Evolutionary conservation across 2,113 vertebrate species (phyloP), one percentile per base, ranked within the genome.

Genomic region (Benitochromis conjunctus): DNA sequence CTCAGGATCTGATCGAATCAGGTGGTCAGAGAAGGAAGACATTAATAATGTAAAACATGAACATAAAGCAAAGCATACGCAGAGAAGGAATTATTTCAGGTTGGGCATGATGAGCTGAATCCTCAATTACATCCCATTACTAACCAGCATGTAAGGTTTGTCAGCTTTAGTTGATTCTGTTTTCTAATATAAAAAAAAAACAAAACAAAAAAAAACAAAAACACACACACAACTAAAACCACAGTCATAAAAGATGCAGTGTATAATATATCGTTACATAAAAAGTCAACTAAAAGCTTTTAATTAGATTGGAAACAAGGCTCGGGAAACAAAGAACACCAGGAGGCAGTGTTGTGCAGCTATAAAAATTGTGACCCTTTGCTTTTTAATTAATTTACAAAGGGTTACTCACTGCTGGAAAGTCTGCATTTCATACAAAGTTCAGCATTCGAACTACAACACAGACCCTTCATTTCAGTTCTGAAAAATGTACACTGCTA

Each of bases 41-140:
- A 81, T 92, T 80, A 93, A 92, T 90, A 83, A 94, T 92, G 55
- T 53, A 93, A 77, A 31, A 77, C 48, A 83, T 36, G 11, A 71
- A 53, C 43, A 79, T 81, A 38, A 31, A 5, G 64, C 5, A 79
- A 78, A 55, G 29, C 34, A 56, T 54, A 24, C 5, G 79, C 6
- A 62, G 16, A 48, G 12, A 80, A 14, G 24, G 9, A 60, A 48
- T 21, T 9, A 80, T 79, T 56, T 71, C 58, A 58, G 26, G 7
- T 48, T 19, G 3, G 10, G 48, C 29, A 29, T 6, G 1, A 26
- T 71, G 66, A 71, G 21, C 19, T 60, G 16, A 43, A 55, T 29
- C 54, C 34, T 31, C 69, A 74, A 46, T 71, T 71, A 71, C 24
- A 74, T 64, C 24, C 5, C 43, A 12, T 78, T 14, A 79, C 8